Conservation (phyloP, 2,888 invertebrate genomes). For the Hartigia nigra region DNA sequence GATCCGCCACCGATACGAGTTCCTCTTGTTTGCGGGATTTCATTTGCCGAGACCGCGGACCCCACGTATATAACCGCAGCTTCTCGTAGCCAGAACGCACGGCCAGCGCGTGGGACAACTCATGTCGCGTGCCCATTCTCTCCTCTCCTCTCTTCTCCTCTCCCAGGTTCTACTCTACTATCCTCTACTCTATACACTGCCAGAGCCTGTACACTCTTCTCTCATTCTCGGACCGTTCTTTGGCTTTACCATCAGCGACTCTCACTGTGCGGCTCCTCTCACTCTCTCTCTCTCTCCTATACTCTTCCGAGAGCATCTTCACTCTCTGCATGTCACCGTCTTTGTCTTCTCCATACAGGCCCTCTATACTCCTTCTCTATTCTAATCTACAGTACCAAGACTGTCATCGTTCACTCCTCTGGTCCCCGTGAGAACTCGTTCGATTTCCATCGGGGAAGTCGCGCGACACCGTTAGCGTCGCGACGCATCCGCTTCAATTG, state of each 20-base stretch:
- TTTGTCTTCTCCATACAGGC: not conserved
- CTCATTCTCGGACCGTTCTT: not conserved
- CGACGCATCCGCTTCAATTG: not conserved
- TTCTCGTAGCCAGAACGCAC: conserved; percentile 33
- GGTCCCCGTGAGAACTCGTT: not conserved
- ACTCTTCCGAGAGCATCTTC: not conserved
- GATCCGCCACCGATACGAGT: conserved; percentile 33
- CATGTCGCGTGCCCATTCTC: conserved; percentile 23
- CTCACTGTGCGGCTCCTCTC: conserved; percentile 1
- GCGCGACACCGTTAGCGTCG: not conserved
- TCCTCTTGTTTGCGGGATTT: conserved; percentile 42
- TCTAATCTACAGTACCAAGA: not conserved
- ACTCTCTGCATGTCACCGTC: not conserved
- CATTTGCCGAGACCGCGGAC: conserved; percentile 42
- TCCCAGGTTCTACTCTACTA: not conserved
- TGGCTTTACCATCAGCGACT: not conserved
- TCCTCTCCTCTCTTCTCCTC: not conserved
- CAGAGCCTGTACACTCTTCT: not conserved
- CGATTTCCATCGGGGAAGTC: not conserved
- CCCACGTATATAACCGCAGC: conserved; percentile 11
- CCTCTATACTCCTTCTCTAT: not conserved
- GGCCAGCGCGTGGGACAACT: conserved; percentile 21
- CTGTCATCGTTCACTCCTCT: not conserved
- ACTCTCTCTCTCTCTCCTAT: conserved; percentile 8
- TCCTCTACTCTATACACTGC: not conserved